A percentile compares a stretch with the other conserved stretches of the same genome.
Conservation (phyloP, 2,888 invertebrate genomes). For the Ptilodon capucinus region DNA sequence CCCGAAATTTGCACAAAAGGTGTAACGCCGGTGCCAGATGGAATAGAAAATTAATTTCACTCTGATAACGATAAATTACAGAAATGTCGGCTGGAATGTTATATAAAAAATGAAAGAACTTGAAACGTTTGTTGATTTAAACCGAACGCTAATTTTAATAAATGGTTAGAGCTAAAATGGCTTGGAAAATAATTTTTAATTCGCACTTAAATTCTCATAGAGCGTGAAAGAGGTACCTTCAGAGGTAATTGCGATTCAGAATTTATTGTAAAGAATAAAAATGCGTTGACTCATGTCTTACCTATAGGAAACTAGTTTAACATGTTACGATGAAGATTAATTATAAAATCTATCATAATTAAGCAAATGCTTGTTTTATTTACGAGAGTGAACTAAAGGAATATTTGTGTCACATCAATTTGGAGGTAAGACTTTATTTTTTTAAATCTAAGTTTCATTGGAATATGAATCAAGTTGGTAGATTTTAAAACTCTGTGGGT, state of each 20-base stretch:
- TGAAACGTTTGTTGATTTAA: slow-evolving; percentile 18
- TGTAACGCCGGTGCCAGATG: slow-evolving; percentile 38
- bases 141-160: slow-evolving; percentile 12
- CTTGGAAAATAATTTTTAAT: slow-evolving; percentile 1
- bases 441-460: no score
- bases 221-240: background rate
- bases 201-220: background rate
- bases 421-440: no score
- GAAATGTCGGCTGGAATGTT: slow-evolving; percentile 23
- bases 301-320: background rate
- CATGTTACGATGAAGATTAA: background rate
- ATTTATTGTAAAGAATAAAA: background rate
- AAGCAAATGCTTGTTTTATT: no score
- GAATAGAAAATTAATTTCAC: slow-evolving; percentile 43
- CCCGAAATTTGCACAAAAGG: slow-evolving; percentile 41
- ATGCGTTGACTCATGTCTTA: background rate
- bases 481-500: no score
- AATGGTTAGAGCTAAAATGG: slow-evolving; percentile 15
- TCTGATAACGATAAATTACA: slow-evolving; percentile 36
- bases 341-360: no score
- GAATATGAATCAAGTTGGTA: no score
- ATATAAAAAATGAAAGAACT: slow-evolving; percentile 15
- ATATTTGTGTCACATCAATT: no score
- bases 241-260: background rate
- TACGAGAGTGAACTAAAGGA: no score